These are phyloP conservation scores for Cepphus grylle DNA, from an alignment of 2,113 vertebrate genomes.

Conservation along the genomic window DNA sequence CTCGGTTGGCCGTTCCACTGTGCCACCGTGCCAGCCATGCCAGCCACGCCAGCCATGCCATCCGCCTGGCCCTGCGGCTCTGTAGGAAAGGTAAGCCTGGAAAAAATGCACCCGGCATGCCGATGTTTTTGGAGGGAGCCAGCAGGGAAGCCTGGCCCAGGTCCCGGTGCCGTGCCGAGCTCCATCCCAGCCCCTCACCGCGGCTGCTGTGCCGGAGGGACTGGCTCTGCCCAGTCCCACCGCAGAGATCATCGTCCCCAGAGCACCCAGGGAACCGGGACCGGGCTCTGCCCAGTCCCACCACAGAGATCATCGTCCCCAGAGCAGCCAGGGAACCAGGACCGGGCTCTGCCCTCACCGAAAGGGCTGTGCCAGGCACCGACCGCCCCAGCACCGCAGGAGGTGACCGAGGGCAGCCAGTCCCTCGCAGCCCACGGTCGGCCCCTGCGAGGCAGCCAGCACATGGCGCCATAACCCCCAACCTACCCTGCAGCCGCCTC, in stretches of 20 bases:
- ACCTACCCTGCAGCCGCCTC: not conserved
- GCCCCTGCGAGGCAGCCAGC: not conserved
- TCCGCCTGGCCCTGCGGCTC: not conserved
- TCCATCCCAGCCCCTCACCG: not conserved
- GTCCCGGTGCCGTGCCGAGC: not conserved
- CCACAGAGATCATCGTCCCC: rapidly evolving
- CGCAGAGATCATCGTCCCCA: rapidly evolving
- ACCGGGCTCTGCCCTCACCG: not conserved
- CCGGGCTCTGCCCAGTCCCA: not conserved
- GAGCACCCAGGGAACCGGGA: rapidly evolving
- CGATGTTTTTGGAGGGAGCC: not conserved
- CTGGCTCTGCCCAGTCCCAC: not conserved
- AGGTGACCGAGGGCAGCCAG: not conserved
- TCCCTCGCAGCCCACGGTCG: not conserved
- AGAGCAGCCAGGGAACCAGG: not conserved
- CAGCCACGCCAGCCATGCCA: not conserved
- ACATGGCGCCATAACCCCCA: not conserved
- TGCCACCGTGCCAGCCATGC: not conserved
- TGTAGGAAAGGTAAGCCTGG: conserved; percentile 43
- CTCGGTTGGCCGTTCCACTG: not conserved
- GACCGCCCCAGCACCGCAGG: rapidly evolving
- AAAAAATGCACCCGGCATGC: conserved; percentile 6
- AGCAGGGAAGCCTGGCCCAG: not conserved
- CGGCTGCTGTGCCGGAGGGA: not conserved
- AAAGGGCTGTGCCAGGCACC: not conserved